These are phyloP conservation scores for Cydia pomonella DNA, from an alignment of 1,140 invertebrate species.

Conservation along the genomic window DNA sequence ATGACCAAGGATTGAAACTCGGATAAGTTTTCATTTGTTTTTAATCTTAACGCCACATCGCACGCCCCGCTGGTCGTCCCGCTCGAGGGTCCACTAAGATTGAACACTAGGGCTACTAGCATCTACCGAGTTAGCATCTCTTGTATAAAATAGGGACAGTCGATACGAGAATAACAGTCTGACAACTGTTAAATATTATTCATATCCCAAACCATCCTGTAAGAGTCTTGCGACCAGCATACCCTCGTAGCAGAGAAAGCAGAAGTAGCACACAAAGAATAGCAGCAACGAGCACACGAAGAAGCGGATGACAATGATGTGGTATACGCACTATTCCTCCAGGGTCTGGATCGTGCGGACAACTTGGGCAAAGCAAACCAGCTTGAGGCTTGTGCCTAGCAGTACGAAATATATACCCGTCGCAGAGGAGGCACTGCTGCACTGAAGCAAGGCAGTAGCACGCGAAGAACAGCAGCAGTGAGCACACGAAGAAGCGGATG, in stretches of 20 bases:
- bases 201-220: no score
- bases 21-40: no score
- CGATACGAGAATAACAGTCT: no score
- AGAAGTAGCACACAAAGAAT: slow-evolving; percentile 59
- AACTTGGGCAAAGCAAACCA: slow-evolving; percentile 45
- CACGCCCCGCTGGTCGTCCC: no score
- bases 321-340: slow-evolving; percentile 61
- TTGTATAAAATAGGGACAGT: no score
- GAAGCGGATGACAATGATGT: slow-evolving; percentile 58
- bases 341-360: slow-evolving; percentile 56
- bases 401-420: slow-evolving; percentile 42
- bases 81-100: no score
- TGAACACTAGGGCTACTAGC: no score
- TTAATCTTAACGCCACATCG: no score
- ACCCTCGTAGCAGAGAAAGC: slow-evolving; percentile 67
- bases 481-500: slow-evolving; percentile 59
- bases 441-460: slow-evolving; percentile 61
- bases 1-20: no score
- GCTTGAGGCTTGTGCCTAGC: not conserved
- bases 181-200: no score
- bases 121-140: no score
- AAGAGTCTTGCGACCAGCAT: no score
- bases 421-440: slow-evolving; percentile 67
- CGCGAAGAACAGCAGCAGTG: slow-evolving; percentile 54
- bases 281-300: slow-evolving; percentile 58